Base-by-base conservation (phyloP, 2,797 vertebrate genomes). In the Triplophysa bombifrons region DNA sequence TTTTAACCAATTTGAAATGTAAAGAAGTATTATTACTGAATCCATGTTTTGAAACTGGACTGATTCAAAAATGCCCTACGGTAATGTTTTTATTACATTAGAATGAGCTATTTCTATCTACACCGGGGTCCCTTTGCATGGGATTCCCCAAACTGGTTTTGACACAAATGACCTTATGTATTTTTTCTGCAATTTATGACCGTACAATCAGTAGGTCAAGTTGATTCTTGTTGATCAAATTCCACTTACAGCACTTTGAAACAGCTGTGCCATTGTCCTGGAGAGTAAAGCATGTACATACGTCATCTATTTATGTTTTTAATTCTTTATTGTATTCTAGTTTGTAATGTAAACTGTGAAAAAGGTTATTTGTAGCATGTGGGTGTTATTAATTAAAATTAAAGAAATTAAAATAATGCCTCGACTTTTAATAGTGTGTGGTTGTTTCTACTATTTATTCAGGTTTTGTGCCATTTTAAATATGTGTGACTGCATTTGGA, bases 231-330 rank as follows among this genome's bases (percentile, higher is more conserved):
- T 20, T 48, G 53, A 68, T 30, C 12, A 68, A 14, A 34, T 50
- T 69, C 41, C 41, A 67, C 34, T 56, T 17, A 76, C 17, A 60
- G 53, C 53, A 48, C 74, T 68, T 68, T 34, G 38, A 76, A 34
- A 48, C 51, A 56, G 41, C 51, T 48, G 41, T 76, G 53, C 53
- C 67, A 70, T 9, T 64, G 27, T 78, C 14, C 11, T 41, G 30
- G n/a, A 25, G 76, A 63, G 48, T 71, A 71, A 71, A 12, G 14
- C 67, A 25, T 78, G 76, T 78, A 61, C 22, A 78, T 78, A 69
- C 17, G 2, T 27, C 2, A 34, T 34, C 41, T 77, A 50, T 77
- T 63, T 78, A 53, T 72, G 58, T 72, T 72, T 71, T 34, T 53
- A 63, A 20, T 53, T 25, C 41, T 69, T 38, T 70, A 11, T 56